phyloP scores from a whole-genome alignment of 2,888 invertebrate species.

The Calliopum simillimum region DNA sequence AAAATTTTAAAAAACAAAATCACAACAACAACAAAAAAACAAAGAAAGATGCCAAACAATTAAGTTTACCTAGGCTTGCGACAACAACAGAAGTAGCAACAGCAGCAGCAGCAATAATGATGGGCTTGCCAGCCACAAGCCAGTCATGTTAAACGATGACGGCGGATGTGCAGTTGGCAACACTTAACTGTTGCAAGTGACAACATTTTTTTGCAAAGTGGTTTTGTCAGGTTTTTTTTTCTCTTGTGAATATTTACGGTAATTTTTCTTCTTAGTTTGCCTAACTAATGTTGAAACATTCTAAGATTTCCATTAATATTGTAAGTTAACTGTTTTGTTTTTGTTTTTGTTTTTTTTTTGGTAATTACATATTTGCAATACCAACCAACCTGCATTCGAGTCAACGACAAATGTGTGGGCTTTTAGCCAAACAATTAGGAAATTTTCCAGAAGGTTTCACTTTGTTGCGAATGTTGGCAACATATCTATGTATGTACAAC shows the following conservation, averaged over 20 bases:
- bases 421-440: not conserved
- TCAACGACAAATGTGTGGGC: not conserved
- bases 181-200: conserved; percentile 6
- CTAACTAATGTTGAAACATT: no score
- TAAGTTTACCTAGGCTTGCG: conserved; percentile 2
- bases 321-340: no score
- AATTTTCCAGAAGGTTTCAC: conserved; percentile 17
- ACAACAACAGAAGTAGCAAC: conserved; percentile 9
- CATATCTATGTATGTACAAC: not conserved
- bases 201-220: conserved; percentile 8
- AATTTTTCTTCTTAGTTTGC: no score
- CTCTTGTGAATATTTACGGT: no score
- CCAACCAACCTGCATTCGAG: not conserved
- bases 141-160: not conserved
- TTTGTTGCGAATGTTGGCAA: not conserved
- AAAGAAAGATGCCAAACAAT: conserved; percentile 4
- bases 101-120: not conserved
- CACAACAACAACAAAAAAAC: not conserved
- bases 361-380: not conserved
- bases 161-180: conserved; percentile 14
- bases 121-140: not conserved
- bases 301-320: no score
- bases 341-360: no score
- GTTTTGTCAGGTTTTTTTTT: not conserved
- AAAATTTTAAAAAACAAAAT: conserved; percentile 1